Percentiles rank a stretch among this genome's conserved stretches.
These are phyloP conservation scores for Esperia sulphurella DNA, from an alignment of 2,888 invertebrate species.

Conservation along the genomic window DNA sequence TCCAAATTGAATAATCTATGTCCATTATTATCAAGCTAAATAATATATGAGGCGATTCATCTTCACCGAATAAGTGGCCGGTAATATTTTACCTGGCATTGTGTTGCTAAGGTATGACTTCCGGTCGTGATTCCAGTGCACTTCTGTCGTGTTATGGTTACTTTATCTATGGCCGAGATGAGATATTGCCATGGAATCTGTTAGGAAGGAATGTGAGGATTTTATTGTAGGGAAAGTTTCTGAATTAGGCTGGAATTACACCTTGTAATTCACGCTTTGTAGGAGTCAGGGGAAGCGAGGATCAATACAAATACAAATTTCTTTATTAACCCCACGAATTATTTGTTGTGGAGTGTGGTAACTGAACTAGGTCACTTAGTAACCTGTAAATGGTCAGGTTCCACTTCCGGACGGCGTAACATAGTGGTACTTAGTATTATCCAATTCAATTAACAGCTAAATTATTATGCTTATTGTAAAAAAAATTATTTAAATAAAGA, in stretches of 20 bases:
- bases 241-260: background rate
- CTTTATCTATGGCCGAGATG: conserved; percentile 25
- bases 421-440: too few species aligned
- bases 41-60: conserved; percentile 71
- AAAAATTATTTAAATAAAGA: too few species aligned
- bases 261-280: background rate
- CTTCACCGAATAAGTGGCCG: conserved; percentile 59
- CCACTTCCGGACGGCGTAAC: too few species aligned
- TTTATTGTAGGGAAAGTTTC: conserved; percentile 24
- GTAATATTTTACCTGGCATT: conserved; percentile 54
- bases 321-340: too few species aligned
- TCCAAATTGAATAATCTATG: conserved; percentile 30
- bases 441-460: too few species aligned
- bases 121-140: conserved; percentile 40
- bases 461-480: too few species aligned
- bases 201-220: conserved; percentile 5
- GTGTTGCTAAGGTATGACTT: conserved; percentile 48
- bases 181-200: conserved; percentile 35
- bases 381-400: too few species aligned
- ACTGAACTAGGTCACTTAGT: too few species aligned
- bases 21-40: conserved; percentile 57
- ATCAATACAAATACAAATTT: too few species aligned
- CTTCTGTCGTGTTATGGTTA: conserved; percentile 26
- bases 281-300: too few species aligned
- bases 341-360: too few species aligned